Evolutionary conservation across 2,797 vertebrate species (phyloP).

Genomic region (Phalloptychus januarius): DNA sequence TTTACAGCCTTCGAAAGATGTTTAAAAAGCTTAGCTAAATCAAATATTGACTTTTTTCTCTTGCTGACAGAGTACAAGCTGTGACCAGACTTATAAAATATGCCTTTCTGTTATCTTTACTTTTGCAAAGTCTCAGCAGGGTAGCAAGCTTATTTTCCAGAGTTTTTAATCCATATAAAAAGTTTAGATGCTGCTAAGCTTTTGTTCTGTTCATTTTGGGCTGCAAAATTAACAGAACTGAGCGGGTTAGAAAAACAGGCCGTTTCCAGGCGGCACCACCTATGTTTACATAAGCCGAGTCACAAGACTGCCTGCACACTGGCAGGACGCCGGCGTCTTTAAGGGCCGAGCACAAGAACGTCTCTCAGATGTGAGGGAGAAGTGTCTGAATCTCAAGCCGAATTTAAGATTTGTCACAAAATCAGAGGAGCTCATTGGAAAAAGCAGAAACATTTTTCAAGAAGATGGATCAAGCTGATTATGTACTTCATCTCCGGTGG

Average conservation of each 20-base stretch:
- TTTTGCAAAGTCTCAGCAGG: neutral
- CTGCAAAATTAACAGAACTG: neutral
- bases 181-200: slow-evolving; percentile 3
- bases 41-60: slow-evolving; percentile 51
- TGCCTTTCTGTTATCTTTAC: neutral
- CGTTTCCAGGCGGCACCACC: slow-evolving; percentile 60
- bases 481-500: slow-evolving; percentile 53
- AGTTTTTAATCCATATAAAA: neutral
- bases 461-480: neutral
- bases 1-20: slow-evolving; percentile 1
- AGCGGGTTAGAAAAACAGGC: slow-evolving; percentile 41
- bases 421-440: neutral
- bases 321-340: slow-evolving; percentile 17
- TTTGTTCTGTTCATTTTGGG: slow-evolving; percentile 3
- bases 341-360: neutral
- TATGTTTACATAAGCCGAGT: slow-evolving; percentile 79
- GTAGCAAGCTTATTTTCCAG: neutral
- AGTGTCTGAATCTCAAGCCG: neutral
- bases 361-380: slow-evolving; percentile 1
- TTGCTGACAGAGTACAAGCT: slow-evolving; percentile 6
- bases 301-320: slow-evolving; percentile 59
- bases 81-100: neutral
- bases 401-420: neutral
- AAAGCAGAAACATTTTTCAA: neutral
- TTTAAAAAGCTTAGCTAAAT: slow-evolving; percentile 12